A percentile compares a stretch with the other conserved stretches of the same genome.
Evolutionary conservation across 1,140 invertebrate species (phyloP).

Genomic region (Euwallacea fornicatus): DNA sequence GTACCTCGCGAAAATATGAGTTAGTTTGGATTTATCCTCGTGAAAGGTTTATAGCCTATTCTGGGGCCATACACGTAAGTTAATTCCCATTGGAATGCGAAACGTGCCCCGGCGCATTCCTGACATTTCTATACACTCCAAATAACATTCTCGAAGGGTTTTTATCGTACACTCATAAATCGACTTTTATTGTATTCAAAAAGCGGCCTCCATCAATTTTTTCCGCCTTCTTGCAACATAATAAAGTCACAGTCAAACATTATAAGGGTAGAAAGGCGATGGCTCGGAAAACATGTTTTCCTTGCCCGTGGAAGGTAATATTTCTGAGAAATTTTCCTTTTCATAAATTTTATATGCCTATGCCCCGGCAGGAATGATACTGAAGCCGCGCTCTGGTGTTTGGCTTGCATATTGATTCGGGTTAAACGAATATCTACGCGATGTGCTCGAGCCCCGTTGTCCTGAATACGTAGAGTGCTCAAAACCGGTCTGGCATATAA

Average conservation of each 20-base stretch:
- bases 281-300: slow-evolving; percentile 36
- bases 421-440: slow-evolving; percentile 34
- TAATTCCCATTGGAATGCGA: too few relatives aligned
- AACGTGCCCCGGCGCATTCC: too few relatives aligned
- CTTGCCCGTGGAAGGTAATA: slow-evolving; percentile 28
- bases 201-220: slow-evolving; percentile 16
- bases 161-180: not conserved
- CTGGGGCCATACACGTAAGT: too few relatives aligned
- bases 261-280: slow-evolving; percentile 27
- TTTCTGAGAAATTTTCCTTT: slow-evolving; percentile 44
- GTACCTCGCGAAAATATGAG: too few relatives aligned
- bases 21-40: too few relatives aligned
- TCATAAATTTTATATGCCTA: slow-evolving; percentile 48
- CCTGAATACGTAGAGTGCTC: slow-evolving; percentile 16
- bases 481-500: slow-evolving; percentile 19
- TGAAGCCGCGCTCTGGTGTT: slow-evolving; percentile 28
- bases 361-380: slow-evolving; percentile 32
- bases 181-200: slow-evolving; percentile 18
- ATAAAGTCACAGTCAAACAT: slow-evolving; percentile 32
- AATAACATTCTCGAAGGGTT: too few relatives aligned
- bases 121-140: too few relatives aligned
- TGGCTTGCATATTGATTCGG: slow-evolving; percentile 48
- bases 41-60: too few relatives aligned
- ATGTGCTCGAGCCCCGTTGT: slow-evolving; percentile 21
- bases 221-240: slow-evolving; percentile 27